A percentile compares a stretch with the other conserved stretches of the same genome.
Evolutionary conservation across 2,797 vertebrate genomes (phyloP).

Genomic region (Emys orbicularis): DNA sequence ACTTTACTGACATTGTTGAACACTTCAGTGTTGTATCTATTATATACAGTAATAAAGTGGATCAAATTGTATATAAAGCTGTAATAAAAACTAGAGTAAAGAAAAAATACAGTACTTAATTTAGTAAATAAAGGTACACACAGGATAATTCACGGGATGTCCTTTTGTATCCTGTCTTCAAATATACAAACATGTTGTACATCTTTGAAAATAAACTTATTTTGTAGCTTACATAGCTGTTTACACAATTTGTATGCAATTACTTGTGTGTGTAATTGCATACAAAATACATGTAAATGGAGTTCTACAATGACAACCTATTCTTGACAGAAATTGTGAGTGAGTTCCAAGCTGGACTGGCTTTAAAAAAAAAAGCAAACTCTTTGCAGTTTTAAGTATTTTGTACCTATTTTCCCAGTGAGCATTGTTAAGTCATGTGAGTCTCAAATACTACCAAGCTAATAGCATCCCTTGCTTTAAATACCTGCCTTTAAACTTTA

Average conservation of each 20-base stretch:
- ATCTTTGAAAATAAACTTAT: background rate
- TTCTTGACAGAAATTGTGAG: background rate
- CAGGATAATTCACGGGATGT: background rate
- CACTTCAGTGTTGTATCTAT: background rate
- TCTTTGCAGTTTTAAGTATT: background rate
- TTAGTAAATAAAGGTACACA: background rate
- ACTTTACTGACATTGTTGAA: constrained; percentile 2
- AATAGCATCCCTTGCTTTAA: background rate
- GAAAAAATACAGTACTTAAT: background rate
- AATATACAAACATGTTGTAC: background rate
- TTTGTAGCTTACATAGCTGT: background rate
- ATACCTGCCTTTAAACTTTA: background rate
- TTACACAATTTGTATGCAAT: background rate
- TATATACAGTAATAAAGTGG: background rate
- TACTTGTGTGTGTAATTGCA: background rate
- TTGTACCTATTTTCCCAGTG: background rate
- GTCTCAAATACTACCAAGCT: background rate
- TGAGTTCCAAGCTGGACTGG: too few species aligned
- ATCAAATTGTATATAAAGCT: background rate
- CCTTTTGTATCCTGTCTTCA: background rate
- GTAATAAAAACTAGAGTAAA: background rate
- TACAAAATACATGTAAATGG: background rate
- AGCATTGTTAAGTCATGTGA: background rate
- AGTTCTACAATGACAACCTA: background rate
- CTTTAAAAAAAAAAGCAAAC: background rate